phyloP scores from a whole-genome alignment of 2,797 vertebrate species.

The Gymnothorax reevesii region DNA sequence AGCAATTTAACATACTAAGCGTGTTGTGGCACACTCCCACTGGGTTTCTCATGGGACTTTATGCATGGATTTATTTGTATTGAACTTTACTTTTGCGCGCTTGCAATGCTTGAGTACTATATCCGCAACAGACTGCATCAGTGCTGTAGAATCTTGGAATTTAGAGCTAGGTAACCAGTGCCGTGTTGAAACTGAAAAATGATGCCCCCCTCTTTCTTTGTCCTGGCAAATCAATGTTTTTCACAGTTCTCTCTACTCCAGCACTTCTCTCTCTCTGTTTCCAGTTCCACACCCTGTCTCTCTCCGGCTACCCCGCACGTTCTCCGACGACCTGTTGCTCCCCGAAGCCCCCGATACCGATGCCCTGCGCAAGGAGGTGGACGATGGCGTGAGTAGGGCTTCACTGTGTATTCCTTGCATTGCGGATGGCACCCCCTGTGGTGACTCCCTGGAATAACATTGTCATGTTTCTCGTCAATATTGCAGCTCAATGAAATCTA shows the following conservation, averaged over 20 bases:
- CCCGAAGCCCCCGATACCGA: slow-evolving; percentile 79
- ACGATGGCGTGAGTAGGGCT: slow-evolving; percentile 81
- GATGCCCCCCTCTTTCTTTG: background rate
- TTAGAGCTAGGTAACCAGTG: background rate
- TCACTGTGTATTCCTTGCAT: background rate
- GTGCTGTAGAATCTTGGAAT: background rate
- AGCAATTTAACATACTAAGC: background rate
- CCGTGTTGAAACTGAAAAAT: background rate
- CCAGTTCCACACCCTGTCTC: slow-evolving; percentile 82
- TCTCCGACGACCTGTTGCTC: slow-evolving; percentile 80
- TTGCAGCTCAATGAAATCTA: slow-evolving; percentile 86
- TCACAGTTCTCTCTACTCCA: background rate
- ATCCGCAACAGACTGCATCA: background rate
- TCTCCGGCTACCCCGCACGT: slow-evolving; percentile 82
- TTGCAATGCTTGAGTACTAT: background rate
- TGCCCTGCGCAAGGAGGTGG: slow-evolving; percentile 83
- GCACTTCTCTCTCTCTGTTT: background rate
- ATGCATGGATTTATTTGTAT: background rate
- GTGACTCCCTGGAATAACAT: background rate
- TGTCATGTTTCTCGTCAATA: background rate
- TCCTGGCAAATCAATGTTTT: background rate
- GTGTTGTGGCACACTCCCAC: background rate
- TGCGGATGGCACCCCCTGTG: background rate
- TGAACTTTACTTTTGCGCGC: background rate
- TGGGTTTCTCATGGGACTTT: background rate